phyloP scores from a whole-genome alignment of 2,113 vertebrate genomes.

The Amphiprion percula region DNA sequence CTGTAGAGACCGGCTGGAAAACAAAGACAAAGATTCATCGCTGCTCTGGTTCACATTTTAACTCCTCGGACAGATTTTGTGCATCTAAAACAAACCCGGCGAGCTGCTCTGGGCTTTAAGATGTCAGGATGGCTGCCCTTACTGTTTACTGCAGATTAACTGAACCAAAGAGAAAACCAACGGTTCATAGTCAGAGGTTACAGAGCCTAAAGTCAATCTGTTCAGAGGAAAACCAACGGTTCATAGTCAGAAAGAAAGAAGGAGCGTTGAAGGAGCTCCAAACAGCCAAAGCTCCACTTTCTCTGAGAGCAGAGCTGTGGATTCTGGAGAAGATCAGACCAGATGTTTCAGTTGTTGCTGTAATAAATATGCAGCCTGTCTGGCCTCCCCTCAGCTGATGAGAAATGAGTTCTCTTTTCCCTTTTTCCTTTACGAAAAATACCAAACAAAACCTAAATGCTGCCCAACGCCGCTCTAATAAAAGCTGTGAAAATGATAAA shows the following conservation, averaged over 20 bases:
- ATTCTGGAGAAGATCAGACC: not conserved
- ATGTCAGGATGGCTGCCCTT: not conserved
- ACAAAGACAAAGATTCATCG: too few relatives aligned
- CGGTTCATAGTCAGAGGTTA: not conserved
- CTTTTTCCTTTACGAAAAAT: slow-evolving; percentile 14
- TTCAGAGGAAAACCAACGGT: slow-evolving; percentile 6
- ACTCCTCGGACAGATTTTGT: not conserved
- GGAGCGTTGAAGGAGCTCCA: not conserved
- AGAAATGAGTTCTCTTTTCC: not conserved
- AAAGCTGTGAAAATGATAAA: slow-evolving; percentile 57
- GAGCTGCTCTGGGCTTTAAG: not conserved
- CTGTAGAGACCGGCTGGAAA: too few relatives aligned
- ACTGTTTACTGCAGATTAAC: not conserved
- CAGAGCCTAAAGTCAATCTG: not conserved
- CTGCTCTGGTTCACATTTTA: too few relatives aligned
- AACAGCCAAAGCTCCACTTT: not conserved
- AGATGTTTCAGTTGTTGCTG: not conserved
- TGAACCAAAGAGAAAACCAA: slow-evolving; percentile 19
- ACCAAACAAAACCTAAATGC: slow-evolving; percentile 20
- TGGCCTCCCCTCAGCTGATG: not conserved
- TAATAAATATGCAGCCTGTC: not conserved
- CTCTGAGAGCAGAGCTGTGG: not conserved
- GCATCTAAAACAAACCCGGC: not conserved
- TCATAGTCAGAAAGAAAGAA: not conserved
- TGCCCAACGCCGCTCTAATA: slow-evolving; percentile 17